Conservation (phyloP, 2,797 vertebrate species). For the Paramormyrops hopkinsi region DNA sequence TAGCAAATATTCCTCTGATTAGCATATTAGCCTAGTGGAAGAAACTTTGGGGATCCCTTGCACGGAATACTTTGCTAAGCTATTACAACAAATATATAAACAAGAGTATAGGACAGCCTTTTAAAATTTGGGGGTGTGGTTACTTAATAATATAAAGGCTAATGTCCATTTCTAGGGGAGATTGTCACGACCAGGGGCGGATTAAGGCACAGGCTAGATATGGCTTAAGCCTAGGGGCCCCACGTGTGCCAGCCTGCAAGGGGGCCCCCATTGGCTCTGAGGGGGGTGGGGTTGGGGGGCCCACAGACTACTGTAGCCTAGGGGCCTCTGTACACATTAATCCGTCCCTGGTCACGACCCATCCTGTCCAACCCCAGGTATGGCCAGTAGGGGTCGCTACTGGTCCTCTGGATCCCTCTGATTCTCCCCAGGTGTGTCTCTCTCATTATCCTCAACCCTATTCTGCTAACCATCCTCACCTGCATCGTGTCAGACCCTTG, state of each 20-base stretch:
- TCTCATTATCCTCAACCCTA: background rate
- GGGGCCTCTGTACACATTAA: too few relatives aligned
- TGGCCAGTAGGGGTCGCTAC: background rate
- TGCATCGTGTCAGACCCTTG: background rate
- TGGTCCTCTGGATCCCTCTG: background rate
- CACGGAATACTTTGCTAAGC: background rate
- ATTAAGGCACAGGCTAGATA: too few relatives aligned
- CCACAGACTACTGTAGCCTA: too few relatives aligned
- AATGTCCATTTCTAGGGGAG: background rate
- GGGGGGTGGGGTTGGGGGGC: too few relatives aligned
- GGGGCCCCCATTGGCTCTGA: too few relatives aligned
- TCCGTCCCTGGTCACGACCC: too few relatives aligned
- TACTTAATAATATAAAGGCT: background rate
- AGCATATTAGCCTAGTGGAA: background rate
- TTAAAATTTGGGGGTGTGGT: background rate
- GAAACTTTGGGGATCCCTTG: background rate
- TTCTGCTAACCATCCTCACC: background rate
- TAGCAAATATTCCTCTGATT: background rate
- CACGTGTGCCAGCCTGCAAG: too few relatives aligned
- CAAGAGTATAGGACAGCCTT: background rate
- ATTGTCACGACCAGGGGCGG: too few relatives aligned
- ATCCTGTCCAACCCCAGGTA: background rate
- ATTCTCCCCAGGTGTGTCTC: background rate
- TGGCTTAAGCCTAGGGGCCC: too few relatives aligned
- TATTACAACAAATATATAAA: background rate